A percentile compares a stretch with the other conserved stretches of the same genome.
Evolutionary conservation across 2,888 invertebrate species (phyloP).

Genomic region (Ligdia adustata): DNA sequence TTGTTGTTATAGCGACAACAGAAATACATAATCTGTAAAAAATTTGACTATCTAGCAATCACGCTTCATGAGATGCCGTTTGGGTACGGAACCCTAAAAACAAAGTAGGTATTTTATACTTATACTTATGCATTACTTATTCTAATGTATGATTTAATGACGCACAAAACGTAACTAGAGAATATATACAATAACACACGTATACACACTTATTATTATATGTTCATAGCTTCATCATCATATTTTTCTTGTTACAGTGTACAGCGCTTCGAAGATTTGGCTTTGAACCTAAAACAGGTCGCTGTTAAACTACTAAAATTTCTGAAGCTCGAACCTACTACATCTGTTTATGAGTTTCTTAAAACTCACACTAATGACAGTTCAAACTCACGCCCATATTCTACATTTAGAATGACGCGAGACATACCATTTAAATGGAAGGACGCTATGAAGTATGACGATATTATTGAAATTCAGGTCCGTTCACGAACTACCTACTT

Average conservation of each 20-base stretch:
- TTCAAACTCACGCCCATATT: background rate
- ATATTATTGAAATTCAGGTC: conserved; percentile 87
- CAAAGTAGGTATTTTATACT: no score
- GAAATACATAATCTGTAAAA: no score
- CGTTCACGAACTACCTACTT: no score
- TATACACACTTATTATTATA: no score
- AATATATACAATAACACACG: no score
- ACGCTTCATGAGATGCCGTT: no score
- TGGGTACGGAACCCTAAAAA: no score
- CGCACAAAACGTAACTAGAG: no score
- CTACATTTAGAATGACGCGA: conserved; percentile 59
- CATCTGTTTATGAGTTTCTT: background rate
- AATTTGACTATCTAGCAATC: no score
- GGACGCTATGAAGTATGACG: conserved; percentile 87
- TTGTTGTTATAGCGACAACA: no score
- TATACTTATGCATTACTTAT: background rate
- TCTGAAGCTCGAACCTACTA: background rate
- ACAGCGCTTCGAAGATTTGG: background rate
- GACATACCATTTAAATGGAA: conserved; percentile 95
- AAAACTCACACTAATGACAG: background rate
- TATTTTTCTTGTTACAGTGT: background rate
- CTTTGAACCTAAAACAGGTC: background rate
- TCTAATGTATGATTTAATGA: background rate
- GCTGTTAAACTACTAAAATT: background rate
- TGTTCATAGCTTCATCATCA: no score